Evolutionary conservation across 2,888 invertebrate species (phyloP).

Genomic region (Rhagonycha fulva): DNA sequence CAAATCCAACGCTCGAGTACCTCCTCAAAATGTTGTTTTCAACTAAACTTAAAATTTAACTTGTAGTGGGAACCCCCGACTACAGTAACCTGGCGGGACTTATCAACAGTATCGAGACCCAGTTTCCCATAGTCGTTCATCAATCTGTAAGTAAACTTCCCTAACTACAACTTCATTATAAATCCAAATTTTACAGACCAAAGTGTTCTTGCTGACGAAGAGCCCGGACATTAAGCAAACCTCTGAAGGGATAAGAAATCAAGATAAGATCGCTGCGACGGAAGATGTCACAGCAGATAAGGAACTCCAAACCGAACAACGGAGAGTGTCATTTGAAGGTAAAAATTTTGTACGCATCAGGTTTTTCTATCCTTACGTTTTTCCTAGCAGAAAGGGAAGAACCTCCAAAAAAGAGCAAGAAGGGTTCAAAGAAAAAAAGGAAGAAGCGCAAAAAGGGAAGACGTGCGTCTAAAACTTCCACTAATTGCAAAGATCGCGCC

Average conservation of each 20-base stretch:
- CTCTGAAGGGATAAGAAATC: background rate
- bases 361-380: too few relatives aligned
- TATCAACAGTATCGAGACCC: background rate
- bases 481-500: background rate
- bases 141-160: background rate
- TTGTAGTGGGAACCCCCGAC: background rate
- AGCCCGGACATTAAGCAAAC: background rate
- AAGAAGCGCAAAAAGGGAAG: background rate
- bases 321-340: background rate
- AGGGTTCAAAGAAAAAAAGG: background rate
- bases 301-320: background rate
- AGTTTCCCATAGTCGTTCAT: background rate
- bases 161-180: background rate
- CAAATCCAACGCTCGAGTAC: background rate
- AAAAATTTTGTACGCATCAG: background rate
- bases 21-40: background rate
- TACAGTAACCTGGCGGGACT: background rate
- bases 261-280: background rate
- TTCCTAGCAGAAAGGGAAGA: background rate
- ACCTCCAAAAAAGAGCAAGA: background rate
- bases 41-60: background rate
- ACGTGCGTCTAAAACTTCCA: background rate
- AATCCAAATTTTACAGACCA: background rate
- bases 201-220: constrained; percentile 3
- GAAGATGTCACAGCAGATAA: background rate